Percentiles rank a stretch among this genome's conserved stretches.
phyloP scores from a whole-genome alignment of 2,888 invertebrate species.

The Dasypolia templi region DNA sequence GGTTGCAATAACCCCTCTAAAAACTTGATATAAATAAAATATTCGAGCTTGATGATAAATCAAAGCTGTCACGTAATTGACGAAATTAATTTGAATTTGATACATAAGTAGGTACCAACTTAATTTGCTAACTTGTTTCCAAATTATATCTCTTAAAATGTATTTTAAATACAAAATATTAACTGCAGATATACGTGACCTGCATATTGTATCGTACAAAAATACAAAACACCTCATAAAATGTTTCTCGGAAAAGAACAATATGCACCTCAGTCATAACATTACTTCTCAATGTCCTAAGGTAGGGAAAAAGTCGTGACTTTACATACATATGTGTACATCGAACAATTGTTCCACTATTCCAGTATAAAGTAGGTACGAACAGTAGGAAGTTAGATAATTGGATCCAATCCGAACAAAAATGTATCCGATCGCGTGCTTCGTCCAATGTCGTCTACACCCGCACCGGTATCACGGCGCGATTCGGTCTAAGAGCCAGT shows the following conservation, averaged over 20 bases:
- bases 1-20: slow-evolving; percentile 1
- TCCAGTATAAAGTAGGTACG: slow-evolving; percentile 34
- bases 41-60: not conserved
- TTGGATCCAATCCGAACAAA: slow-evolving; percentile 44
- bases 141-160: too few species aligned
- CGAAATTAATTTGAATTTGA: too few species aligned
- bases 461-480: slow-evolving; percentile 8
- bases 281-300: not conserved
- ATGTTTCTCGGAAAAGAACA: slow-evolving; percentile 4
- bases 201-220: slow-evolving; percentile 7
- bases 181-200: slow-evolving; percentile 17
- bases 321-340: slow-evolving; percentile 9
- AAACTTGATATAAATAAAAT: not conserved
- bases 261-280: not conserved
- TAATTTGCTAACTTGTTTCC: not conserved
- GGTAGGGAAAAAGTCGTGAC: slow-evolving; percentile 17
- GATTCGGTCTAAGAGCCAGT: slow-evolving; percentile 31
- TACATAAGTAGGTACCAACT: too few species aligned
- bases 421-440: slow-evolving; percentile 58
- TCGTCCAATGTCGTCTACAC: slow-evolving; percentile 55
- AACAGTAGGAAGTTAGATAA: slow-evolving; percentile 64
- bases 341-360: slow-evolving; percentile 21
- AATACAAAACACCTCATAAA: slow-evolving; percentile 4
- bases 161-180: slow-evolving; percentile 3
- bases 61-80: not conserved